Conservation (phyloP, 2,113 vertebrate genomes). For the Mobula birostris region DNA sequence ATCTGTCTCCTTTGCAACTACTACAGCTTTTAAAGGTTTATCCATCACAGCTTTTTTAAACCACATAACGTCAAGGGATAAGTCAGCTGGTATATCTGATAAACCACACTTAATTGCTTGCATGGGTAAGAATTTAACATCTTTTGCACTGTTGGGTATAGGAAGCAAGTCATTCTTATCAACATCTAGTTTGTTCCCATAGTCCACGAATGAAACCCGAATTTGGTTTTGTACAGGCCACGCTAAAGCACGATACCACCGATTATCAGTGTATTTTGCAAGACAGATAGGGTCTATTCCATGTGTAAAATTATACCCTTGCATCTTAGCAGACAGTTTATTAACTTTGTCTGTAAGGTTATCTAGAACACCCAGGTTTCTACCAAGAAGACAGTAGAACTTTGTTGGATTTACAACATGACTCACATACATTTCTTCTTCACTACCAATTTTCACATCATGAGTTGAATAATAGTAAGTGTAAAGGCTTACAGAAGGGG, state of each 20-base stretch:
- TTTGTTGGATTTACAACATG: conserved; percentile 60
- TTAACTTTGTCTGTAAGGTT: conserved; percentile 57
- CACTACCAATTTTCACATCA: conserved; percentile 72
- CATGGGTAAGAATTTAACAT: conserved; percentile 75
- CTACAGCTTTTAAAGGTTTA: conserved; percentile 59
- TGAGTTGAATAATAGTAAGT: conserved; percentile 82
- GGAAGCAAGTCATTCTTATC: conserved; percentile 62
- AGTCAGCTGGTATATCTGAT: conserved; percentile 58
- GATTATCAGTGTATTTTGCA: conserved; percentile 72
- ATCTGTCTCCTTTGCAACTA: conserved; percentile 73
- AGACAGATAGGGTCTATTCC: conserved; percentile 67
- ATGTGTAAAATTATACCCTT: conserved; percentile 45
- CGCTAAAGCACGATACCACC: conserved; percentile 80
- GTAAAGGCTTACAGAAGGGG: conserved; percentile 59
- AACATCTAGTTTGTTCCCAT: conserved; percentile 69
- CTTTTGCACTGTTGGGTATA: conserved; percentile 67
- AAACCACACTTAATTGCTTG: conserved; percentile 79
- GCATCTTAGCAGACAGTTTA: conserved; percentile 52
- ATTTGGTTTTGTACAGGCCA: conserved; percentile 51
- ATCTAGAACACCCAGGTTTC: conserved; percentile 58
- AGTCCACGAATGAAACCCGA: conserved; percentile 84
- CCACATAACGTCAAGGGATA: conserved; percentile 62
- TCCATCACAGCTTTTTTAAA: conserved; percentile 65
- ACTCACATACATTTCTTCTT: conserved; percentile 70
- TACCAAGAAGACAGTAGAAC: conserved; percentile 81